Evolutionary conservation across 1,140 invertebrate genomes (phyloP).

Genomic region (Dufourea novaeangliae): DNA sequence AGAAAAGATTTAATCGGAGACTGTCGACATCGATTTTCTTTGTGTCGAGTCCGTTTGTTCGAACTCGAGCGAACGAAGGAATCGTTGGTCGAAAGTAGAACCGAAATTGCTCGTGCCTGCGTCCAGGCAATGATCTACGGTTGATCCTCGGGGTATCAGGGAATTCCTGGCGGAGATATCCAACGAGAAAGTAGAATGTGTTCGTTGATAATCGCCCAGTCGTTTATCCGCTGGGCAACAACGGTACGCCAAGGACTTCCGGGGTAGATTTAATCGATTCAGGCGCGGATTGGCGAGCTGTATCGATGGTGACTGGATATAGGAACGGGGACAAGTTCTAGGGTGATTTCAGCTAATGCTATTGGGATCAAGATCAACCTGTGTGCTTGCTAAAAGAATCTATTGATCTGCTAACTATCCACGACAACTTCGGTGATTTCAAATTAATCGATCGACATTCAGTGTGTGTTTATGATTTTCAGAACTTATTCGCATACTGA

Average conservation of each 20-base stretch:
- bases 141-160: constrained; percentile 14
- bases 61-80: constrained; percentile 41
- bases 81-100: constrained; percentile 46
- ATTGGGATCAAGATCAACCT: not conserved
- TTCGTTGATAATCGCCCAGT: constrained; percentile 17
- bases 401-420: no score
- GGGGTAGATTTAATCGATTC: constrained; percentile 33
- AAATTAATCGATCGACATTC: no score
- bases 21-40: constrained; percentile 57
- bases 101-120: not conserved
- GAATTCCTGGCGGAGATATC: constrained; percentile 21
- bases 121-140: constrained; percentile 13
- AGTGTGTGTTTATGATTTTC: no score
- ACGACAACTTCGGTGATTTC: no score
- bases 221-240: constrained; percentile 38
- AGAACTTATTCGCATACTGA: no score
- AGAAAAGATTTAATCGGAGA: constrained; percentile 68
- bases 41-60: not conserved
- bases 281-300: not conserved
- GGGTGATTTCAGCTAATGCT: not conserved
- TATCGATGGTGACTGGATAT: not conserved
- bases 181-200: constrained; percentile 33
- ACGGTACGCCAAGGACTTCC: constrained; percentile 43
- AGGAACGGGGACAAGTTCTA: not conserved
- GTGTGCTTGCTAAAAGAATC: no score